phyloP scores from a whole-genome alignment of 2,113 vertebrate genomes.

The Todiramphus chloris region DNA sequence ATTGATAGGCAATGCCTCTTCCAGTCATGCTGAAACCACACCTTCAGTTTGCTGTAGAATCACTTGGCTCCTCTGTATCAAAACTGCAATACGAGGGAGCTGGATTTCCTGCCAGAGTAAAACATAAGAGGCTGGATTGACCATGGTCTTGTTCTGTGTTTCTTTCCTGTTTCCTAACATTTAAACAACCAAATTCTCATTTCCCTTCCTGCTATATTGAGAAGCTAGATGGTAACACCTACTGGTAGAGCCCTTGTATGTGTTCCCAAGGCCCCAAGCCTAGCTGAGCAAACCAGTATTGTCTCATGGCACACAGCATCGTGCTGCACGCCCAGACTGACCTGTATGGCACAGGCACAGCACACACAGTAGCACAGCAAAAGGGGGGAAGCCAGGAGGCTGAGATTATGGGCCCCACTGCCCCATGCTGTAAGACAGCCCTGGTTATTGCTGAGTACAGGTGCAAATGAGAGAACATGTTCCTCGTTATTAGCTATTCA shows the following conservation, averaged over 20 bases:
- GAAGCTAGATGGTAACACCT: not conserved
- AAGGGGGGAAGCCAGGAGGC: not conserved
- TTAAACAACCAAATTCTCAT: not conserved
- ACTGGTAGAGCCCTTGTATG: not conserved
- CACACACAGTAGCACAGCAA: rapidly evolving
- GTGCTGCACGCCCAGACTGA: not conserved
- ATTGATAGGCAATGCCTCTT: not conserved
- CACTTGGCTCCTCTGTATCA: not conserved
- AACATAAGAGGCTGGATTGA: not conserved
- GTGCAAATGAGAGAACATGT: conserved; percentile 25
- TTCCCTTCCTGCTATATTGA: not conserved
- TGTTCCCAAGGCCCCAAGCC: too few relatives aligned
- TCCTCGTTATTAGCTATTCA: conserved; percentile 48
- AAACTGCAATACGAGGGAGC: rapidly evolving
- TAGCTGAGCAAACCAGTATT: not conserved
- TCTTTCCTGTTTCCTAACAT: not conserved
- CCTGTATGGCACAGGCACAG: not conserved
- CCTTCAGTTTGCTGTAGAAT: not conserved
- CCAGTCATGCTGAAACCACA: not conserved
- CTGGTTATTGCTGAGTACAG: conserved; percentile 5
- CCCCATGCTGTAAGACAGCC: not conserved
- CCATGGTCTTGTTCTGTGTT: not conserved
- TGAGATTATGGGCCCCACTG: not conserved
- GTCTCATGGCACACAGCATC: not conserved
- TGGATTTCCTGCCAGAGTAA: not conserved